Base-by-base conservation (phyloP, 2,797 vertebrate species). In the Sebastiscus tertius region DNA sequence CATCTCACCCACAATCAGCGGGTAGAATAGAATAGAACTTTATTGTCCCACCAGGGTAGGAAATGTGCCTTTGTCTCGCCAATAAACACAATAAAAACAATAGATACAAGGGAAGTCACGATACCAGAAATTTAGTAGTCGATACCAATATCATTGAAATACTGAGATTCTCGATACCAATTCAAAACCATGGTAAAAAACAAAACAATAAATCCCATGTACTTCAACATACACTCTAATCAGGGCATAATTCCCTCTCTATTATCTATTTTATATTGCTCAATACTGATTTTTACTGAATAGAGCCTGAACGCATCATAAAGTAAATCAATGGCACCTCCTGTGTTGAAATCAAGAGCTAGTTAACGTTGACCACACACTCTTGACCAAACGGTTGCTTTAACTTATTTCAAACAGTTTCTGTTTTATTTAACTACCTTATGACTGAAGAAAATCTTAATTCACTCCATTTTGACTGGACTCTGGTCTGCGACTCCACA, bases 241-340 rank as follows among this genome's bases (percentile, higher is more conserved):
- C 39, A 0, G 36, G 13, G 5, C 36, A 42, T 42, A 42, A 42
- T 6, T 42, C 39, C 39, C 36, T 39, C 12, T 39, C 1, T 39
- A 6, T 39, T 39, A 39, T 39, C 36, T 39, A 39, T 39, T 39
- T 39, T 39, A 1, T 39, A 39, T 14, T 39, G 36, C 36, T 39
- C 5, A 39, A 39, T 39, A 39, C 36, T 39, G 36, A 39, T 14
- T 39, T 39, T 39, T 39, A 39, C 36, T 39, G 36, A 39, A 39
- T 39, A 39, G 36, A 14, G 36, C 36, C 13, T 39, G 36, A 39
- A 39, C 2, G 13, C 36, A 39, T 39, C 36, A 1, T 39, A 0
- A 39, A 0, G 0, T 39, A 0, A 39, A 39, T 39, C 36, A 39
- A 0, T 39, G 36, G 5, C 36, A 39, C 13, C 13, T 0, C 36